Evolutionary conservation across 2,113 vertebrate species (phyloP), one percentile per base, ranked within the genome.

Genomic region (Varanus komodoensis): DNA sequence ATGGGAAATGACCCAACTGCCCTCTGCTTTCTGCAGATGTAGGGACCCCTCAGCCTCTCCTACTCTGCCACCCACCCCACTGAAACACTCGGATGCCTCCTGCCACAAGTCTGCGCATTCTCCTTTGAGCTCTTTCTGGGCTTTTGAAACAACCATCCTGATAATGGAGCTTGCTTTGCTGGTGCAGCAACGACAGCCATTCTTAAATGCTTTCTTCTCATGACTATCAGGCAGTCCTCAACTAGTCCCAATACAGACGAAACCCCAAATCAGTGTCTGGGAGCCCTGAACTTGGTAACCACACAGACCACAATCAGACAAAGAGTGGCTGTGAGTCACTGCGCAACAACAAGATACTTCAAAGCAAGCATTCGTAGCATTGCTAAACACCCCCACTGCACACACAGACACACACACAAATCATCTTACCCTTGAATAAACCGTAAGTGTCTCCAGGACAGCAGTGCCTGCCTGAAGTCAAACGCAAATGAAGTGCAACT

Each of bases 381-480:
- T 29, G 50, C 61, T 64, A 64, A 19, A 64, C 61, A 64, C 61
- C 17, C 15, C 17, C 61, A 64, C 38, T 44, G 38, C 61, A 64
- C 61, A 64, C 57, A 61, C 14, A 61, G 7, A 61, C 57, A 61
- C 61, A 64, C 61, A 64, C 61, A 21, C 61, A 64, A 44, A 8
- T 38, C 6, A 87, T 79, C 74, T 89, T 48, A 44, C 4, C 38
- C 69, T 44, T 67, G 68, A 82, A 82, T 87, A 87, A 90, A 82
- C 68, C 3, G 4, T 82, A 64, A 82, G 54, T 11, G 5, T 90
- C 79, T 91, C 54, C 69, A 87, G 44, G 23, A 48, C 71, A 83
- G 79, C 54, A 34, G 21, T 11, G 57, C 25, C 48, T 73, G 82
- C 27, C 52, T 75, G 38, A 84, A 84, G 73, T 78, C 34, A 84